These are phyloP conservation scores for Apotomis capreana DNA, from an alignment of 2,888 invertebrate species.

Conservation along the genomic window DNA sequence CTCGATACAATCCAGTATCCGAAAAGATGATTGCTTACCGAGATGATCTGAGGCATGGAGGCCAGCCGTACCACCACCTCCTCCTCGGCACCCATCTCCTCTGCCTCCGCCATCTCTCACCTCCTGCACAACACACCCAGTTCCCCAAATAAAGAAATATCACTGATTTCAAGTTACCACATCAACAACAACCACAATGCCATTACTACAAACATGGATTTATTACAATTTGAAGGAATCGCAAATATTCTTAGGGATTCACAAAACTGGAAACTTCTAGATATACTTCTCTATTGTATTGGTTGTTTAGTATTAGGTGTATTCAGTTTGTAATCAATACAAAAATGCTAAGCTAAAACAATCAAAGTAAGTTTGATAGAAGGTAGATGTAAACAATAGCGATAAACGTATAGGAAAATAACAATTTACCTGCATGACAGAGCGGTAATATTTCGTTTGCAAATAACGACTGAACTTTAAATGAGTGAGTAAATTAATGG, in stretches of 20 bases:
- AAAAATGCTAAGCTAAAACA: neutral
- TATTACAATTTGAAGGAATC: no score
- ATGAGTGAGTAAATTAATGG: neutral
- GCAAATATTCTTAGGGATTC: no score
- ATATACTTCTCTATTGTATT: neutral
- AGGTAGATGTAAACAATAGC: conserved; percentile 12
- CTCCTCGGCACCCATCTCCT: conserved; percentile 17
- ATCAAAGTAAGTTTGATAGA: neutral
- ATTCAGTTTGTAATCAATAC: no score
- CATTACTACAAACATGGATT: no score
- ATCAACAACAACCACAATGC: neutral
- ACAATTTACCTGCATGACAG: conserved; percentile 18
- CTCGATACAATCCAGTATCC: neutral
- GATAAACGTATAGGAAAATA: neutral
- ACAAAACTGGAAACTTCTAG: no score
- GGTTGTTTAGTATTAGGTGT: neutral
- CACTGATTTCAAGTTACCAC: neutral
- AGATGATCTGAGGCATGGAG: conserved; percentile 32
- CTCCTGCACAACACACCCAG: neutral
- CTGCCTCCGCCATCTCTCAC: conserved; percentile 23
- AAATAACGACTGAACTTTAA: neutral
- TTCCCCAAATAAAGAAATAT: neutral
- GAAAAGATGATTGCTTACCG: conserved; percentile 13
- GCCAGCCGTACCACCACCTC: conserved; percentile 28
- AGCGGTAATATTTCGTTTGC: neutral